Evolutionary conservation across 2,797 vertebrate species (phyloP).

Genomic region (Poeciliopsis infans): DNA sequence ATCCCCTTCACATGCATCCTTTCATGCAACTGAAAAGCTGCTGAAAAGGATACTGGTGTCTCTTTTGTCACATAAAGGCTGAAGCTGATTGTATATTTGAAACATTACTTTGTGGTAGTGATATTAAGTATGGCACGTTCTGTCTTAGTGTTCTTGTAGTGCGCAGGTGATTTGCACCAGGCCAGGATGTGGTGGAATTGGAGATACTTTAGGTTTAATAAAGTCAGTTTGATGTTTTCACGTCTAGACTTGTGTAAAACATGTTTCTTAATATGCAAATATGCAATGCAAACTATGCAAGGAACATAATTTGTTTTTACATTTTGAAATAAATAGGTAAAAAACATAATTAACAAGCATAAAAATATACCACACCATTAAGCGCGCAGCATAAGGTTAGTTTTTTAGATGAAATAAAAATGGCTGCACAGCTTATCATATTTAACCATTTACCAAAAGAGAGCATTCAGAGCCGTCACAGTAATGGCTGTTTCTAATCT

Average conservation of each 20-base stretch:
- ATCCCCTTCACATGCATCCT: not conserved
- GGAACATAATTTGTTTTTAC: not conserved
- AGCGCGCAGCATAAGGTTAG: not conserved
- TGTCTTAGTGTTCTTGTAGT: no score
- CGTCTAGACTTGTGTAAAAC: not conserved
- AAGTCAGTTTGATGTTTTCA: not conserved
- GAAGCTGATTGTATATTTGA: not conserved
- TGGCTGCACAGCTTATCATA: not conserved
- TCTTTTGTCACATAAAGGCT: not conserved
- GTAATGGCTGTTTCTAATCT: conserved; percentile 18
- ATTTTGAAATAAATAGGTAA: not conserved
- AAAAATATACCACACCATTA: not conserved
- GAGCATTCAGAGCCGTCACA: conserved; percentile 19
- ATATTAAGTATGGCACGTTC: no score
- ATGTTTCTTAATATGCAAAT: not conserved
- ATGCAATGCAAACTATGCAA: not conserved
- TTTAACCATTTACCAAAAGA: conserved; percentile 15
- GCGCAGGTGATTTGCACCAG: no score
- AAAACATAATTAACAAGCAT: not conserved
- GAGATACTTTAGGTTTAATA: not conserved
- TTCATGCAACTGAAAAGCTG: not conserved
- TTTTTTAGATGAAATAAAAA: not conserved
- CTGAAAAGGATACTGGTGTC: not conserved
- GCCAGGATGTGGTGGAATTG: not conserved
- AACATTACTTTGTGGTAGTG: no score